Evolutionary conservation across 2,888 invertebrate species (phyloP).

Genomic region (Phymatocera aterrima): DNA sequence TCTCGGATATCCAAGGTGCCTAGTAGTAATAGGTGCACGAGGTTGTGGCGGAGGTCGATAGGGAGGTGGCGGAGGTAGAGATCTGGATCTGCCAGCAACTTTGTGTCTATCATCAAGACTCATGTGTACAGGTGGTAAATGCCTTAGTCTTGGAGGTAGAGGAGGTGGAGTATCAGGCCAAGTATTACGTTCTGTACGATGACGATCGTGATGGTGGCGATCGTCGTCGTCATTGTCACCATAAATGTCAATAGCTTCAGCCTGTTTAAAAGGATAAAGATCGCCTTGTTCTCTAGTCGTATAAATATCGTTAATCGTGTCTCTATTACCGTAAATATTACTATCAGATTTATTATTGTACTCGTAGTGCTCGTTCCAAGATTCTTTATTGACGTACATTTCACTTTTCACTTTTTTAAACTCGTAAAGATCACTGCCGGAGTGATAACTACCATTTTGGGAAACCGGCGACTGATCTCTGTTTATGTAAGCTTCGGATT

Average conservation of each 20-base stretch:
- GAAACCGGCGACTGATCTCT: constrained; percentile 68
- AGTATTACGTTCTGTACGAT: too few relatives aligned
- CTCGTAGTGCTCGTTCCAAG: constrained; percentile 61
- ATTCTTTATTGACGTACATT: constrained; percentile 64
- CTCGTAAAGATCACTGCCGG: constrained; percentile 61
- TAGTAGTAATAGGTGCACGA: constrained; percentile 67
- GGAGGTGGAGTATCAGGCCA: constrained; percentile 78
- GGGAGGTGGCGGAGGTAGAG: constrained; percentile 71
- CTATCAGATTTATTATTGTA: constrained; percentile 56
- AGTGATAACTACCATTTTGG: constrained; percentile 67
- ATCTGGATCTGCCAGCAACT: constrained; percentile 70
- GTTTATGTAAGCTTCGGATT: constrained; percentile 67
- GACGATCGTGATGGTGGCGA: too few relatives aligned
- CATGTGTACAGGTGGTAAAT: constrained; percentile 81
- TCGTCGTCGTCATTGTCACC: constrained; percentile 74
- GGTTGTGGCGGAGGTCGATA: constrained; percentile 72
- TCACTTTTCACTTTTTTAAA: constrained; percentile 69
- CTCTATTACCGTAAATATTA: constrained; percentile 68
- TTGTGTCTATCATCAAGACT: constrained; percentile 78
- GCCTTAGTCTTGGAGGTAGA: constrained; percentile 79
- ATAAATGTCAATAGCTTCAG: constrained; percentile 68
- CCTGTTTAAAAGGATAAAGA: constrained; percentile 68
- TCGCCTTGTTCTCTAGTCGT: constrained; percentile 65
- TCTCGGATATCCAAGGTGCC: constrained; percentile 69
- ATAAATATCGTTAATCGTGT: constrained; percentile 66